Percentiles rank a stretch among this genome's conserved stretches.
Evolutionary conservation across 2,797 vertebrate genomes (phyloP).

Genomic region (Anguilla anguilla): DNA sequence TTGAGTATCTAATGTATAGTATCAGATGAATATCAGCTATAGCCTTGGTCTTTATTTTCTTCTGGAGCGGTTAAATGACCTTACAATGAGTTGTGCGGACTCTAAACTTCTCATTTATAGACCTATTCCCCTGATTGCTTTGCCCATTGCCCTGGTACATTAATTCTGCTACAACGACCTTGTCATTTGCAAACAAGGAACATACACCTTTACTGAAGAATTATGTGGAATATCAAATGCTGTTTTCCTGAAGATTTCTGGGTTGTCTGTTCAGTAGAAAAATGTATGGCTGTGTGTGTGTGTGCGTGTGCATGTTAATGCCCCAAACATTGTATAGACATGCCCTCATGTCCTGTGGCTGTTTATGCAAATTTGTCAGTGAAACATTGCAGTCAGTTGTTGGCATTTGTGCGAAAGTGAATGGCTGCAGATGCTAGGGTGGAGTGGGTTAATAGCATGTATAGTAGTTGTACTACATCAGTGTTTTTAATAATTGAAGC

Average conservation of each 20-base stretch:
- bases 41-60: not conserved
- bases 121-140: constrained; percentile 29
- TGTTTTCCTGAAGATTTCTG: constrained; percentile 5
- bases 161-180: constrained; percentile 42
- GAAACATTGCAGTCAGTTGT: not conserved
- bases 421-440: not conserved
- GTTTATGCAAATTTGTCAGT: not conserved
- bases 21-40: not conserved
- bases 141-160: constrained; percentile 23
- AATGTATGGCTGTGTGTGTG: not conserved
- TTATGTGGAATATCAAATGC: constrained; percentile 22
- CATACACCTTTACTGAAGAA: constrained; percentile 27
- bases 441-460: not conserved
- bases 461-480: not conserved
- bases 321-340: not conserved
- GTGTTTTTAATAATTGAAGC: not conserved
- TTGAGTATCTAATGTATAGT: not conserved
- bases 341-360: not conserved
- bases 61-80: constrained; percentile 60
- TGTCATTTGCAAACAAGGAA: constrained; percentile 39
- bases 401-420: not conserved
- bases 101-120: constrained; percentile 44
- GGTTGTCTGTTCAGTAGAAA: not conserved
- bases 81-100: constrained; percentile 64
- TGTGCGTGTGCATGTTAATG: not conserved